Base-by-base conservation (phyloP, 2,888 invertebrate genomes). In the Watsonalla binaria region DNA sequence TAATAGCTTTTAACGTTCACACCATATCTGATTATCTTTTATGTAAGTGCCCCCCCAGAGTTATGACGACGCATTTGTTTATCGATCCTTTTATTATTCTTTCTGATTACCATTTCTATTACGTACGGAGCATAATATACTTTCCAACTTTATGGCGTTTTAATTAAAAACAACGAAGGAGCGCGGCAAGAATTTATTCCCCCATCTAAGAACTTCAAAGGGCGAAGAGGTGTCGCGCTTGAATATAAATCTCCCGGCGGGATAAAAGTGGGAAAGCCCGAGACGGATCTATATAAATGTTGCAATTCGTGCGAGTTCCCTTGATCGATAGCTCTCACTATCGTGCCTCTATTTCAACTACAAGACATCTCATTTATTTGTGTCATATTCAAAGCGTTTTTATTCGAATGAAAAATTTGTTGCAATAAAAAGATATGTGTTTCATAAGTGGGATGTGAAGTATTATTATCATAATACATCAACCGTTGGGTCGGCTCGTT, bases 151-250 rank as follows among this genome's bases (percentile, higher is more conserved):
- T 78, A 83, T 80, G 75, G 75, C 68, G 75, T 79, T 87, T 86
- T 87, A 86, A 88, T 89, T 89, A 86, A 88, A 87, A 85, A 82
- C 84, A 84, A 79, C 70, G 76, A 64, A 69, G 71, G 70, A 69
- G 74, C 74, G 68, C 73, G 73, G 72, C 70, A 76, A 74, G 78
- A 84, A 86, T 84, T 86, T 85, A 85, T 83, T 79, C 80, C 79
- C 80, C 79, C 69, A 80, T 80, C 79, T 68, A 73, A 72, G 75
- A 76, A 86, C 86, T 88, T 88, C 88, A 89, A 89, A 88, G 88
- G 86, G 83, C 82, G 80, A 68, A 70, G 77, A 82, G 82, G 81
- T 86, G 86, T 84, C 85, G 80, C 80, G 78, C 72, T 74, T 75
- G 78, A 78, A 81, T 81, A 87, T 86, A 88, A 89, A 89, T 88